Conservation (phyloP, 2,113 vertebrate genomes). For the Acanthisitta chloris region DNA sequence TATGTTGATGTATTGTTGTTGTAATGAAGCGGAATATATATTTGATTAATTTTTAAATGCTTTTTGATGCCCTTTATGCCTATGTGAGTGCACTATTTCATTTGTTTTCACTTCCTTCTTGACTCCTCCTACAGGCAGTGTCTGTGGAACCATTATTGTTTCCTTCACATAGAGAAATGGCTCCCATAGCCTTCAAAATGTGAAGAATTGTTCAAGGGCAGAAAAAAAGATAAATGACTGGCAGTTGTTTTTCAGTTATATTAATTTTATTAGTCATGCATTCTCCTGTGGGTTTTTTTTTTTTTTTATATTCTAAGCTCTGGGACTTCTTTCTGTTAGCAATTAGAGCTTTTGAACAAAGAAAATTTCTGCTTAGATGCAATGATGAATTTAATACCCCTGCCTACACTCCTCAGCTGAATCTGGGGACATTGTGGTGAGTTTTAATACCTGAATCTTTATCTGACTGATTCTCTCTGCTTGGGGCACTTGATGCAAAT, state of each 20-base stretch:
- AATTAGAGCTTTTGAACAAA: constrained; percentile 40
- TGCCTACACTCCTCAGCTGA: neutral
- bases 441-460: constrained; percentile 17
- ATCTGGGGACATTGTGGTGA: neutral
- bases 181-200: constrained; percentile 5
- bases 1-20: neutral
- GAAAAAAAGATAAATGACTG: constrained; percentile 36
- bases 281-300: constrained; percentile 12
- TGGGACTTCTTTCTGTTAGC: constrained; percentile 17
- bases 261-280: constrained; percentile 48
- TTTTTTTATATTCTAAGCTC: constrained; percentile 9
- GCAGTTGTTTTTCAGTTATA: constrained; percentile 32
- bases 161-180: neutral
- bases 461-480: constrained; percentile 4
- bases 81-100: rapidly evolving
- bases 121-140: neutral
- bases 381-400: constrained; percentile 6
- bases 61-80: neutral
- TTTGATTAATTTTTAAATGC: neutral
- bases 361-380: constrained; percentile 3
- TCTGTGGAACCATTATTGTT: neutral
- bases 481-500: constrained; percentile 42
- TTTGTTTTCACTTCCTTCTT: neutral
- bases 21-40: neutral
- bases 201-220: constrained; percentile 41